phyloP scores from a whole-genome alignment of 2,888 invertebrate species.

The Lasioglossum malachurum region DNA sequence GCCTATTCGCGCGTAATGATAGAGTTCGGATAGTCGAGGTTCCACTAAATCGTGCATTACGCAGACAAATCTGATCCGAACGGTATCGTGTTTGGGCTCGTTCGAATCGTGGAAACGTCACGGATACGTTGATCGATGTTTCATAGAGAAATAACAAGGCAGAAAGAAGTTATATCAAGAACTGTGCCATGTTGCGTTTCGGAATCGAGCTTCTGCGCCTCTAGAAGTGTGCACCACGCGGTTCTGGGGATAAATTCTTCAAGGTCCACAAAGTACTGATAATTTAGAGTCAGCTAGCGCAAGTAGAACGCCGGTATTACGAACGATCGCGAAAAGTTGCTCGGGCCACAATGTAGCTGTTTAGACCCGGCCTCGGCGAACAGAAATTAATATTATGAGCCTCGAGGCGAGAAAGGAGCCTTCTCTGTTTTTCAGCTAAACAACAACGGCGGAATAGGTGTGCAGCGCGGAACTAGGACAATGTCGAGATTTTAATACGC shows the following conservation, averaged over 20 bases:
- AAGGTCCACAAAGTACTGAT: neutral
- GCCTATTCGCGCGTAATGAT: too few species aligned
- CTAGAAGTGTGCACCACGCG: too few species aligned
- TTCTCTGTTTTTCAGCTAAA: conserved; percentile 14
- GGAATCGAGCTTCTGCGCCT: too few species aligned
- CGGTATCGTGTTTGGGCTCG: neutral
- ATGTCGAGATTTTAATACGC: conserved; percentile 62
- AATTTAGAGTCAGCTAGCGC: neutral
- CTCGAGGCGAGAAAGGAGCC: neutral
- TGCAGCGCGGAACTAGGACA: conserved; percentile 29
- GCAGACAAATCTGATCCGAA: neutral
- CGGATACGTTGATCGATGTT: neutral
- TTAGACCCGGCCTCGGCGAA: neutral
- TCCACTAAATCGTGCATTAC: neutral
- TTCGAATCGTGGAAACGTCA: neutral
- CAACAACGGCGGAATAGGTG: conserved; percentile 4
- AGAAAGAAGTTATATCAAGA: too few species aligned
- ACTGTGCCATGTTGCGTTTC: too few species aligned
- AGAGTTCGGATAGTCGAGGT: neutral
- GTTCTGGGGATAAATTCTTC: neutral
- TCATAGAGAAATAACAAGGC: too few species aligned
- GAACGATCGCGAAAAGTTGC: neutral
- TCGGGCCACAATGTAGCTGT: neutral
- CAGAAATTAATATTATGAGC: conserved; percentile 11
- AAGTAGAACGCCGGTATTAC: neutral